phyloP scores from a whole-genome alignment of 2,113 vertebrate species.

The Cephalopholis sonnerati region DNA sequence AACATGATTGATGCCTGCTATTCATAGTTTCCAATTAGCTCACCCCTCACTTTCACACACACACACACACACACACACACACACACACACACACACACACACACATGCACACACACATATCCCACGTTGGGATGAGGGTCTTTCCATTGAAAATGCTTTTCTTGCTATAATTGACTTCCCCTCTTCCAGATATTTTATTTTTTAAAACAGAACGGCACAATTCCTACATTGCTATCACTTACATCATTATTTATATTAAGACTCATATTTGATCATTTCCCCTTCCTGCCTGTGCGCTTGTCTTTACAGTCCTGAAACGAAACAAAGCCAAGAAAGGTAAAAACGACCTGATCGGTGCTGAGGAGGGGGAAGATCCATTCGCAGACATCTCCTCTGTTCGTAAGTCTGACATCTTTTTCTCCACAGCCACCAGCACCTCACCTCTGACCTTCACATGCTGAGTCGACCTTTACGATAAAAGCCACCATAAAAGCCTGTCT shows the following conservation, averaged over 20 bases:
- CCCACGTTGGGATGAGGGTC: not conserved
- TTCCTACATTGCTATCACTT: not conserved
- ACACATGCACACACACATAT: slow-evolving; percentile 1
- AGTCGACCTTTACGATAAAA: slow-evolving; percentile 54
- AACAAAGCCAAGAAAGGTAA: slow-evolving; percentile 93
- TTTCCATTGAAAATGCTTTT: slow-evolving; percentile 5
- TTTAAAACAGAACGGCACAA: not conserved
- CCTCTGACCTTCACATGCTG: slow-evolving; percentile 40
- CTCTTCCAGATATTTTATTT: not conserved
- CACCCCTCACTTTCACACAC: slow-evolving; percentile 1
- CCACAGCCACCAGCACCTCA: slow-evolving; percentile 10
- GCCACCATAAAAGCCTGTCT: slow-evolving; percentile 27
- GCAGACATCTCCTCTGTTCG: slow-evolving; percentile 94
- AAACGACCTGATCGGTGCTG: slow-evolving; percentile 93
- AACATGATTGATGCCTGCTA: slow-evolving; percentile 59
- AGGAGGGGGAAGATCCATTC: slow-evolving; percentile 95
- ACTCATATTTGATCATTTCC: not conserved
- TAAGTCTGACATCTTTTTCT: slow-evolving; percentile 79
- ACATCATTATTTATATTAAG: not conserved
- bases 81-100: slow-evolving; percentile 8
- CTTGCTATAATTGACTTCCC: not conserved
- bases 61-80: not conserved
- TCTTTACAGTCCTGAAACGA: slow-evolving; percentile 91
- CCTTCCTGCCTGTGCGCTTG: not conserved
- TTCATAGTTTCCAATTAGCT: slow-evolving; percentile 64